Evolutionary conservation across 2,888 invertebrate genomes (phyloP), one percentile per base, ranked within the genome.

Genomic region (Ctena decussata): DNA sequence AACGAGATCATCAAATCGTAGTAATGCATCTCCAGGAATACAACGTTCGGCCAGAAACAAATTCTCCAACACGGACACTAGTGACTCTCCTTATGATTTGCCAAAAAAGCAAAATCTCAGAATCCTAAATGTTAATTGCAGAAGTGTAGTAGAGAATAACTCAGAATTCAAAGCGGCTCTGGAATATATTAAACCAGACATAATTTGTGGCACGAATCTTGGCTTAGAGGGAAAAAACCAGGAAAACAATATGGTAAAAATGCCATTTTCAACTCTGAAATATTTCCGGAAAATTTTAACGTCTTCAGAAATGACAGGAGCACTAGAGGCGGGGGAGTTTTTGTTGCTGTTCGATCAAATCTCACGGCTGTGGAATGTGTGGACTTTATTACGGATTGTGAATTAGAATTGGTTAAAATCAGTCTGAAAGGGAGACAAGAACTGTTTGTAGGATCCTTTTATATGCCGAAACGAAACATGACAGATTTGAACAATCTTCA

Each of bases 351-450:
- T 46, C 32, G 30, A 30, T 35, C 60, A 53, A 75, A 75, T 27
- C 65, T 72, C 3, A 77, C 65, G 57, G 53, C 82, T 6, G n/a
- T 76, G 5, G 82, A 82, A 49, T 81, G 76, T 69, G 46, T 82
- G 39, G 78, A 82, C 18, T 69, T 78, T n/a, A 73, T 82, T 15
- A 69, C 79, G 21, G 71, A 83, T 49, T 83, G 83, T 57, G 83
- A 83, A 57, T 44, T 79, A 18, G 57, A 78, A 74, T 30, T 49
- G 2, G 78, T 41, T 18, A 83, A 78, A 75, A 78, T 83, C 27
- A 46, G 69, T 27, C n/a, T 65, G n/a, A 70, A 74, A 30, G 15
- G 18, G 0, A 57, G 49, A 12, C 65, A 83, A 71, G 30, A 32
- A 24, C 8, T 72, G 2, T 83, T 69, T 32, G 41, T 78, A 2